Percentiles rank a stretch among this genome's conserved stretches.
Evolutionary conservation across 2,888 invertebrate species (phyloP).

Genomic region (Athalia circularis): DNA sequence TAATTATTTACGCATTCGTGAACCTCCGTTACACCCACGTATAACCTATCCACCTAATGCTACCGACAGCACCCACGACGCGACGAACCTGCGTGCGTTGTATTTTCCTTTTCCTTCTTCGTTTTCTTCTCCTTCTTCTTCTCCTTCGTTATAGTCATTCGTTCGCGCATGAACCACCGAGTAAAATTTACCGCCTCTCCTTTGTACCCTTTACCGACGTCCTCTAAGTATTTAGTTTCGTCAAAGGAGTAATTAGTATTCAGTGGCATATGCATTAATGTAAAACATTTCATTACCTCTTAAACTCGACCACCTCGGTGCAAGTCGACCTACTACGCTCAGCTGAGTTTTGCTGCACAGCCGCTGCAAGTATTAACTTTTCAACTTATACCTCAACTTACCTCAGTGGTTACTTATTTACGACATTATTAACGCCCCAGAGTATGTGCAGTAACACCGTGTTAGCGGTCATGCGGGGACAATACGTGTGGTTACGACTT

Average conservation of each 20-base stretch:
- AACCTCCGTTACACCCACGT: conserved; percentile 50
- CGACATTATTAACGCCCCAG: conserved; percentile 44
- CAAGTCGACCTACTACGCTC: conserved; percentile 8
- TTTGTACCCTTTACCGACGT: conserved; percentile 32
- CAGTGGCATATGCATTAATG: conserved; percentile 48
- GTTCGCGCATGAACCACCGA: conserved; percentile 52
- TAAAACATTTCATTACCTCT: conserved; percentile 40
- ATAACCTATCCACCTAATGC: conserved; percentile 50
- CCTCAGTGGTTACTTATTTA: conserved; percentile 29
- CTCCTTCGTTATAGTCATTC: conserved; percentile 45
- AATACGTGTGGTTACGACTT: conserved; percentile 12
- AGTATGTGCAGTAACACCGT: conserved; percentile 17
- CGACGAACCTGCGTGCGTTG: too few species aligned
- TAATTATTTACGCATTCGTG: conserved; percentile 61
- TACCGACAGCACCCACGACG: too few species aligned
- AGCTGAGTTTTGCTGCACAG: neutral
- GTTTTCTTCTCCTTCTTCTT: too few species aligned
- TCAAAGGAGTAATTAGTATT: conserved; percentile 60
- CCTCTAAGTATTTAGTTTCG: conserved; percentile 35
- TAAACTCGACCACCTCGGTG: conserved; percentile 40
- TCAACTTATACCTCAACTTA: too few species aligned
- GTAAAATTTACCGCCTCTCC: conserved; percentile 38
- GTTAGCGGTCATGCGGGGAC: conserved; percentile 26
- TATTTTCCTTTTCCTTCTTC: too few species aligned
- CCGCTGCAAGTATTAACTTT: too few species aligned